Percentiles rank a stretch among this genome's conserved stretches.
phyloP scores from a whole-genome alignment of 2,888 invertebrate species.

The Tipula helvola region DNA sequence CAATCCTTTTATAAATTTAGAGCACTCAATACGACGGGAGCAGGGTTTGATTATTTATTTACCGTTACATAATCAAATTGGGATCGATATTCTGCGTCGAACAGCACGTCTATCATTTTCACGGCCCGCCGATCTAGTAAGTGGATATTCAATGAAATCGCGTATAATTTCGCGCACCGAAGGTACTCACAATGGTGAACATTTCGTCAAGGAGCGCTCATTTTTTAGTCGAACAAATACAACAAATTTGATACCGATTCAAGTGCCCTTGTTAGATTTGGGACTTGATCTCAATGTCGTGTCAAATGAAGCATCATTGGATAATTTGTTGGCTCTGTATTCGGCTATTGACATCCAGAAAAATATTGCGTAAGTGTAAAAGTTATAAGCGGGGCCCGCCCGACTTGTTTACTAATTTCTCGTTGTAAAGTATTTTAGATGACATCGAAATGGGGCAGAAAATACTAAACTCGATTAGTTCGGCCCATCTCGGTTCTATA shows the following conservation, averaged over 20 bases:
- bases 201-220: slow-evolving; percentile 24
- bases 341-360: slow-evolving; percentile 34
- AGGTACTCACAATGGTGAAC: slow-evolving; percentile 19
- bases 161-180: slow-evolving; percentile 32
- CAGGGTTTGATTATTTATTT: slow-evolving; percentile 54
- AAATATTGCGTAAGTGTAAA: slow-evolving; percentile 23
- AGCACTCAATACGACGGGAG: slow-evolving; percentile 53
- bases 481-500: slow-evolving; percentile 30
- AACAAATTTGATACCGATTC: neutral
- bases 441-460: neutral
- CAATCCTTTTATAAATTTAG: slow-evolving; percentile 50
- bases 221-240: slow-evolving; percentile 21
- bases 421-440: neutral
- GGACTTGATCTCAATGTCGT: slow-evolving; percentile 29
- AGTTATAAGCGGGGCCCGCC: neutral
- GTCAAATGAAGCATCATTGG: slow-evolving; percentile 31
- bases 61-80: slow-evolving; percentile 41
- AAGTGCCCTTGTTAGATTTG: slow-evolving; percentile 22
- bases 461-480: neutral
- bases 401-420: neutral
- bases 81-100: slow-evolving; percentile 14
- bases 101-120: slow-evolving; percentile 27
- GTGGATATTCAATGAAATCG: slow-evolving; percentile 34
- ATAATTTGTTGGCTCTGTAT: slow-evolving; percentile 32
- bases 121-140: slow-evolving; percentile 31